Evolutionary conservation across 92 coral and sea anemone genomes (phyloP), one percentile per base, ranked within the genome.

Genomic region (Parazoanthus swiftii): DNA sequence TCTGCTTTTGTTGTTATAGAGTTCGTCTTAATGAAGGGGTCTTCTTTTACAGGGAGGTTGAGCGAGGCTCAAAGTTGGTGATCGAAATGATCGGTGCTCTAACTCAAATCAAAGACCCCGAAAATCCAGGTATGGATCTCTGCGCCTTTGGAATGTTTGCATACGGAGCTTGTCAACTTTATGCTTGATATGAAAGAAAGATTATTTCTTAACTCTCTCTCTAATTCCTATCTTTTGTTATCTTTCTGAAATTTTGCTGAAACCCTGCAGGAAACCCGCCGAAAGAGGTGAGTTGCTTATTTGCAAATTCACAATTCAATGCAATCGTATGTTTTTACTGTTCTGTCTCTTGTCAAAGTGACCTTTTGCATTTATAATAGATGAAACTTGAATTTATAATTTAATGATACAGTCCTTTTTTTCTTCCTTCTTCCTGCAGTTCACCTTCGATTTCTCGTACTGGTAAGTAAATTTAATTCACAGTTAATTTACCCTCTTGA

Each of bases 381-480:
- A 29, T 29, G 33, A 29, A 29, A 29, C 33, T 29, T 29, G 33
- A 29, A 29, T 29, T 29, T 29, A 29, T 29, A 29, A 29, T 29
- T 29, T 29, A 29, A 29, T 29, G 33, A 29, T 29, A 29, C 33
- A 74, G 79, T 21, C 87, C 35, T 81, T 78, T 21, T 72, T 65
- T 82, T 71, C 84, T 75, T 89, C 81, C 66, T 14, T 56, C 71
- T 5, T 77, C 58, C 73, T 73, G 38, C 88, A 97, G 99, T 97
- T 97, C 54, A 90, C 99, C 23, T 97, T 97, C 86, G 99, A 97
- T 76, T 97, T 94, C 79, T 97, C 99, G 1, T 97, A 97, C 88
- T 97, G 99, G 99, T 97, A 77, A 95, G 99, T 96, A 14, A 74
- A 73, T 36, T 74, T 29, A 36, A 29, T 66, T 21, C 20, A 33